These are phyloP conservation scores for Corynorhinus townsendii DNA, from an alignment of 2,113 vertebrate genomes.

Conservation along the genomic window DNA sequence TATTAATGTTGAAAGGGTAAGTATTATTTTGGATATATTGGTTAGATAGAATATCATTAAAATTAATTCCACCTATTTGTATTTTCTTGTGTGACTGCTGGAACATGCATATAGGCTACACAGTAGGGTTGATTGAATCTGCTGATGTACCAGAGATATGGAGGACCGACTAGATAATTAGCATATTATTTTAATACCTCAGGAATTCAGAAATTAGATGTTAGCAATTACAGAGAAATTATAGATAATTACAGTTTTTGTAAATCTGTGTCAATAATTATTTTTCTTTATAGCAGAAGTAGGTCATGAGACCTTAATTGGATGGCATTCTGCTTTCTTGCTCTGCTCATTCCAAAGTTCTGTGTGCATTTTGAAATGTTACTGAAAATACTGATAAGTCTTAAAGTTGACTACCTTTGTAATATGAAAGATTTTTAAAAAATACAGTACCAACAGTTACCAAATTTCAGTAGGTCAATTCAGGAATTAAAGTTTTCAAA, in stretches of 20 bases:
- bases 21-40: neutral
- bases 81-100: neutral
- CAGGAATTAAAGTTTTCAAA: neutral
- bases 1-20: neutral
- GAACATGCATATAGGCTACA: neutral
- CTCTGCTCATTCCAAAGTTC: neutral
- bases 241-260: neutral
- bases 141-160: neutral
- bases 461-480: neutral
- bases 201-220: neutral
- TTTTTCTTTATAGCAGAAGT: neutral
- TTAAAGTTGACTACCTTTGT: neutral
- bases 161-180: neutral
- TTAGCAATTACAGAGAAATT: conserved; percentile 1
- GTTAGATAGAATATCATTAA: neutral
- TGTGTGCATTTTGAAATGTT: neutral
- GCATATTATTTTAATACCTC: neutral
- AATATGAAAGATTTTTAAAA: neutral
- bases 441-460: neutral
- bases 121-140: neutral
- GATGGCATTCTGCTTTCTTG: neutral
- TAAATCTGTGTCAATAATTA: neutral
- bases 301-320: neutral
- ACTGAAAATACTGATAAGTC: neutral
- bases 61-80: neutral